phyloP scores from a whole-genome alignment of 1,140 invertebrate genomes.

The Physella acuta region DNA sequence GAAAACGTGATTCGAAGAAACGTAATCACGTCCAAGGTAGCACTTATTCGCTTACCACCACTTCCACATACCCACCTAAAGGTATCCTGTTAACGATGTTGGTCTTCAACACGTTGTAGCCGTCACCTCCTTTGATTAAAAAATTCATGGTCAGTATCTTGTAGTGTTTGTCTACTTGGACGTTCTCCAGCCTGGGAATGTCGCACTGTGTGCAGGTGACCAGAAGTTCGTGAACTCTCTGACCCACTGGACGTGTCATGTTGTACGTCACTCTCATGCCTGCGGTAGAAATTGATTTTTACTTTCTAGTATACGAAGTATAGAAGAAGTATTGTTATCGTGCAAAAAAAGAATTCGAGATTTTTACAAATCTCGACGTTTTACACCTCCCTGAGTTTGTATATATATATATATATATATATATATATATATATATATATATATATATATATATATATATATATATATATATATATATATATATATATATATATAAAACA shows the following conservation, averaged over 20 bases:
- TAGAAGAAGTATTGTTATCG: too few species aligned
- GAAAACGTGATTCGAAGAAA: too few species aligned
- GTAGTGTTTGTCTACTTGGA: conserved; percentile 34
- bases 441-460: too few species aligned
- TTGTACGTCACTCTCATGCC: conserved; percentile 65
- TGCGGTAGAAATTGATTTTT: too few species aligned
- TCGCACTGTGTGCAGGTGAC: conserved; percentile 32
- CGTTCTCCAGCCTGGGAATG: conserved; percentile 55
- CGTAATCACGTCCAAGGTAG: neutral
- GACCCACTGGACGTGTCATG: conserved; percentile 57
- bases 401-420: too few species aligned
- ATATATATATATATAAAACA: neutral
- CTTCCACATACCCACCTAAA: conserved; percentile 5
- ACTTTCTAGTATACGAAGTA: too few species aligned
- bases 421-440: too few species aligned
- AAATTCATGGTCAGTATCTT: conserved; percentile 64
- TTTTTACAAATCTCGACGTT: too few species aligned
- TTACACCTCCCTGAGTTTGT: too few species aligned
- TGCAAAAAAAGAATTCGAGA: too few species aligned
- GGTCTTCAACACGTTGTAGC: conserved; percentile 46
- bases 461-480: too few species aligned
- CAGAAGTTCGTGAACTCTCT: conserved; percentile 30
- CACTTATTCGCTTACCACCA: neutral
- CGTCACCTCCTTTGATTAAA: conserved; percentile 70
- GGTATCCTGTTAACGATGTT: neutral